Conservation (phyloP, 2,797 vertebrate species). For the Knipowitschia caucasica region DNA sequence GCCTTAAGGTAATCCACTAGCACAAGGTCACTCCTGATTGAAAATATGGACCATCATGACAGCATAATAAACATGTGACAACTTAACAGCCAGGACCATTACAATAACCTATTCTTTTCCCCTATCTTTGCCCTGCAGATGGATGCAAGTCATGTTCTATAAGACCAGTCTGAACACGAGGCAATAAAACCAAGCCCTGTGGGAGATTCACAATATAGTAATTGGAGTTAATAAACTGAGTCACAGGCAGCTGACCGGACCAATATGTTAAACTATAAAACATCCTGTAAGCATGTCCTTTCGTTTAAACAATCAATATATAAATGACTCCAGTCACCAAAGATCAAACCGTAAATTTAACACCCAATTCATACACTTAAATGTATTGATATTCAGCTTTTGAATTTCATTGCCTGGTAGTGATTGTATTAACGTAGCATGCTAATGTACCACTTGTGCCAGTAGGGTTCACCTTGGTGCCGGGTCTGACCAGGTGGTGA, state of each 20-base stretch:
- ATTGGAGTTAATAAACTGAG: constrained; percentile 74
- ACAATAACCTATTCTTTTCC: constrained; percentile 22
- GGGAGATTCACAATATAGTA: constrained; percentile 75
- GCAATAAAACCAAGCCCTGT: constrained; percentile 54
- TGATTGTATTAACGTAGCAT: constrained; percentile 28
- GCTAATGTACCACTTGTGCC: constrained; percentile 53
- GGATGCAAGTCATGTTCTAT: constrained; percentile 44
- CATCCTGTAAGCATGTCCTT: constrained; percentile 51
- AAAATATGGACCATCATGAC: background rate
- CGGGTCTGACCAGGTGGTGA: constrained; percentile 50
- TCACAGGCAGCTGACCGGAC: constrained; percentile 44
- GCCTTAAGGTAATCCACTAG: background rate
- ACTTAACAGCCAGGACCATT: background rate
- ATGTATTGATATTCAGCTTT: constrained; percentile 13
- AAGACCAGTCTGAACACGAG: constrained; percentile 58
- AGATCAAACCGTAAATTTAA: constrained; percentile 18
- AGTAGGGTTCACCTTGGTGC: constrained; percentile 41
- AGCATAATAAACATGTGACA: constrained; percentile 7
- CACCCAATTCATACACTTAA: constrained; percentile 3
- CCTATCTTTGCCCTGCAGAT: constrained; percentile 37
- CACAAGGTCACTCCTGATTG: constrained; percentile 5
- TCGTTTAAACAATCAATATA: constrained; percentile 56
- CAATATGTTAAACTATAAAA: constrained; percentile 56
- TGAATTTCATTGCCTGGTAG: constrained; percentile 12
- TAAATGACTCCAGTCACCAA: constrained; percentile 42